Conservation (phyloP, 2,797 vertebrate genomes). For the Melanotaenia boesemani region DNA sequence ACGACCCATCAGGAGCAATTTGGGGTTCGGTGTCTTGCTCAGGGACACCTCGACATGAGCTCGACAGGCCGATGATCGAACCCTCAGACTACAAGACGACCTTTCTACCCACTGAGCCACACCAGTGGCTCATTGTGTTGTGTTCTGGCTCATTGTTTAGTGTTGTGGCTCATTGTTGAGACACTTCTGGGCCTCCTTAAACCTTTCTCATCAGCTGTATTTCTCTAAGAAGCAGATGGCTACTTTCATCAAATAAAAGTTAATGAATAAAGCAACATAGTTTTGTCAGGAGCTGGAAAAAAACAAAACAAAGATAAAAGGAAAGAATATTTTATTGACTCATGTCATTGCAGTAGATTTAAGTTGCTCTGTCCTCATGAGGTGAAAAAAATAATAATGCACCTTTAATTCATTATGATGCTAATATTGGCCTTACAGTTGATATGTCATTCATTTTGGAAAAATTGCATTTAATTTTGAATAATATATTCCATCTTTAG, state of each 20-base stretch:
- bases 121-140: too few species aligned
- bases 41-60: too few species aligned
- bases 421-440: neutral
- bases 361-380: neutral
- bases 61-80: too few species aligned
- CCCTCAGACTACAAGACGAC: too few species aligned
- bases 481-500: neutral
- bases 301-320: neutral
- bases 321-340: neutral
- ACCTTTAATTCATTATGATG: neutral
- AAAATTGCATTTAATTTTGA: neutral
- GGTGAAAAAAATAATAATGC: neutral
- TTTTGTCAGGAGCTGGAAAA: neutral
- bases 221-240: slow-evolving; percentile 9
- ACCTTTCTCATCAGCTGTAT: neutral
- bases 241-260: slow-evolving; percentile 1
- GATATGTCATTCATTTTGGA: neutral
- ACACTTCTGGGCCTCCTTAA: too few species aligned
- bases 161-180: too few species aligned
- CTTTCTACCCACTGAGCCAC: too few species aligned
- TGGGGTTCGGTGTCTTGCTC: too few species aligned
- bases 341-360: neutral
- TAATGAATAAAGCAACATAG: neutral
- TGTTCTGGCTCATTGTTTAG: too few species aligned
- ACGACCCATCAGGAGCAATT: too few species aligned